phyloP scores from a whole-genome alignment of 2,113 vertebrate species.

The Oreotragus oreotragus region DNA sequence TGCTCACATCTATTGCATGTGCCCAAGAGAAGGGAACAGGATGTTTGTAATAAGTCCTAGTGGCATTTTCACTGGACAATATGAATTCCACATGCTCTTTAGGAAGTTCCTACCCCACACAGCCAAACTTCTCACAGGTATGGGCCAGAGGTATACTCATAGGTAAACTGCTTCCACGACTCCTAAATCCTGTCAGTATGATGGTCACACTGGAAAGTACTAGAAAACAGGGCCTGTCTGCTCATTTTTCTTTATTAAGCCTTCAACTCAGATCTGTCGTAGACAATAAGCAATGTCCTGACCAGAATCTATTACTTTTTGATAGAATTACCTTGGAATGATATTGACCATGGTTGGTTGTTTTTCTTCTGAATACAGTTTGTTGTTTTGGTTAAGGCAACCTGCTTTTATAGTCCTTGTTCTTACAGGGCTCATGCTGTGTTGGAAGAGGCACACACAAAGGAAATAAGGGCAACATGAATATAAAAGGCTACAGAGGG shows the following conservation, averaged over 20 bases:
- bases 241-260: not conserved
- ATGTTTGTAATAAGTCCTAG: not conserved
- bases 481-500: not conserved
- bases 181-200: not conserved
- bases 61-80: not conserved
- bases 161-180: not conserved
- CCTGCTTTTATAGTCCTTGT: not conserved
- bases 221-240: not conserved
- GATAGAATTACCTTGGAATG: not conserved
- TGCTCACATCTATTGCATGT: not conserved
- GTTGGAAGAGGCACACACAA: not conserved
- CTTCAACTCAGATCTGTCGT: not conserved
- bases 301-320: not conserved
- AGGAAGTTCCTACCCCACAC: not conserved
- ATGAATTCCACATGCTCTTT: not conserved
- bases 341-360: not conserved
- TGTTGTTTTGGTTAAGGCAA: not conserved
- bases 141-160: not conserved
- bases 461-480: not conserved
- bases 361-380: not conserved
- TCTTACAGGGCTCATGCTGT: fast-evolving
- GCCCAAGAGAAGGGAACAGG: not conserved
- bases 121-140: not conserved
- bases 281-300: not conserved
- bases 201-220: not conserved